phyloP scores from a whole-genome alignment of 2,888 invertebrate genomes.

The Vanessa cardui region DNA sequence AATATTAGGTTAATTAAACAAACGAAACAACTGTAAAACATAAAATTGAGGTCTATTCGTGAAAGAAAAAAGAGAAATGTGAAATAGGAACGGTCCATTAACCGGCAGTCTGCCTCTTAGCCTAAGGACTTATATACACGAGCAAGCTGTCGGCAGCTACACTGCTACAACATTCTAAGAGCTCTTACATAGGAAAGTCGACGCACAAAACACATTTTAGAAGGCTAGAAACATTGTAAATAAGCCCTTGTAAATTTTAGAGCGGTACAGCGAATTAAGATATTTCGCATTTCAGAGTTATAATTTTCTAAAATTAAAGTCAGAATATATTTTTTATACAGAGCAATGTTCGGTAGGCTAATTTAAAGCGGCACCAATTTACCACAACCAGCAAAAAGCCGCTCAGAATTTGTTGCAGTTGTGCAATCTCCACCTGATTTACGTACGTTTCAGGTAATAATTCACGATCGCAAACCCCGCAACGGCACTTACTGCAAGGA shows the following conservation, averaged over 20 bases:
- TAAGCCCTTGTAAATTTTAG: too few species aligned
- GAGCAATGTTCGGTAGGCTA: neutral
- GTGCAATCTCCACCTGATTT: slow-evolving; percentile 20
- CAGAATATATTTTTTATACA: too few species aligned
- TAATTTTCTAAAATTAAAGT: too few species aligned
- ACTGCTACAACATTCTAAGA: slow-evolving; percentile 24
- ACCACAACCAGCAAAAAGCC: slow-evolving; percentile 3
- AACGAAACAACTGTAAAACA: slow-evolving; percentile 11
- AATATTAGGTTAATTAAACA: slow-evolving; percentile 18
- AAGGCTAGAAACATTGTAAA: slow-evolving; percentile 3
- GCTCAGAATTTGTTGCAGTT: slow-evolving; percentile 14
- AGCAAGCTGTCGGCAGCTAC: slow-evolving; percentile 28
- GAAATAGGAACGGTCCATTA: slow-evolving; percentile 29
- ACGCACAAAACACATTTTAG: slow-evolving; percentile 14
- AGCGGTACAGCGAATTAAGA: too few species aligned
- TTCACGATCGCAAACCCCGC: slow-evolving; percentile 76
- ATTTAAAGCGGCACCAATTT: neutral
- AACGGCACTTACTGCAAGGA: slow-evolving; percentile 79
- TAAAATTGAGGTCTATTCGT: slow-evolving; percentile 24
- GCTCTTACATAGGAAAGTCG: slow-evolving; percentile 19
- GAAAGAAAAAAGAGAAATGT: slow-evolving; percentile 22
- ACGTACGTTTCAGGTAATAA: slow-evolving; percentile 66
- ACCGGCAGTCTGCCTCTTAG: slow-evolving; percentile 29
- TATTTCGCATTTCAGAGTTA: too few species aligned
- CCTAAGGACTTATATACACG: slow-evolving; percentile 34